Evolutionary conservation across 2,797 vertebrate species (phyloP).

Genomic region (Enteromius trimaculatus): DNA sequence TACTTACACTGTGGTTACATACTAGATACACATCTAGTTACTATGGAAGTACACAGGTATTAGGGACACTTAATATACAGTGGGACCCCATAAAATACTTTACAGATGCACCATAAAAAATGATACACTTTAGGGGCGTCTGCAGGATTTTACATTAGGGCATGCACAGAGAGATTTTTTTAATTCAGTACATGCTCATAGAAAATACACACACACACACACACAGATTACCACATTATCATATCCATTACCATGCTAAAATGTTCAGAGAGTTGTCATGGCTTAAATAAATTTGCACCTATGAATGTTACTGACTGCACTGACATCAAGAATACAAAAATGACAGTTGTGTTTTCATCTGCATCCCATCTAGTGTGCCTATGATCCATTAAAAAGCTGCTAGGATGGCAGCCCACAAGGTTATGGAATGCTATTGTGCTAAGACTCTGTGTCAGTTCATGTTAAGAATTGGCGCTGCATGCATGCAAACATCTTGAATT

Average conservation of each 20-base stretch:
- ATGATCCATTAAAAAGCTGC: not conserved
- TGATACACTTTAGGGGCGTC: not conserved
- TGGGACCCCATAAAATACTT: not conserved
- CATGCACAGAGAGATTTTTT: not conserved
- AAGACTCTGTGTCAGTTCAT: not conserved
- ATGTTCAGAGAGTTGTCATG: too few relatives aligned
- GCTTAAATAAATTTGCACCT: not conserved
- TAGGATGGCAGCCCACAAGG: not conserved
- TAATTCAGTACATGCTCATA: not conserved
- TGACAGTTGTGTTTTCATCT: not conserved
- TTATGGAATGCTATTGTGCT: not conserved
- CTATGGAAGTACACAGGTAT: too few relatives aligned
- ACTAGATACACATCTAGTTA: too few relatives aligned
- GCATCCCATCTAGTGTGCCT: not conserved
- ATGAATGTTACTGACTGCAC: not conserved
- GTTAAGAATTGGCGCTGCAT: not conserved
- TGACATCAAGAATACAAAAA: not conserved
- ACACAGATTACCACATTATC: too few relatives aligned
- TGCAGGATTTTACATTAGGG: not conserved
- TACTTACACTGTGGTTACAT: conserved; percentile 74
- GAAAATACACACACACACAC: too few relatives aligned
- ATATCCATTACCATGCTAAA: too few relatives aligned
- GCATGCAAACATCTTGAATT: conserved; percentile 10
- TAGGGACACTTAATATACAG: too few relatives aligned
- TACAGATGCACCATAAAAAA: not conserved